Evolutionary conservation across 2,113 vertebrate genomes (phyloP).

Genomic region (Notiomystis cincta): DNA sequence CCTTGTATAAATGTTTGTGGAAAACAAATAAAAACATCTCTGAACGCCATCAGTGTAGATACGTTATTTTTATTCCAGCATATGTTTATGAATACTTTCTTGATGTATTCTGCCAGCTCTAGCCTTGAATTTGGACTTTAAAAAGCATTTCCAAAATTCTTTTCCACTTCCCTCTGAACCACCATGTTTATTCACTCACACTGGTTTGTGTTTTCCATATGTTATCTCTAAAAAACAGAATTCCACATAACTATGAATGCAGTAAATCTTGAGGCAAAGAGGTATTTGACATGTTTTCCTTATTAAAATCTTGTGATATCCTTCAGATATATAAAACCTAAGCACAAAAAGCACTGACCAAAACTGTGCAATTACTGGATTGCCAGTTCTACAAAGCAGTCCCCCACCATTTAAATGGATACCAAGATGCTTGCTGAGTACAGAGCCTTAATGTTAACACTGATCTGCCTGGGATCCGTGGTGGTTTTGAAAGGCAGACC

Average conservation of each 20-base stretch:
- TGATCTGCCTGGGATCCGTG: not conserved
- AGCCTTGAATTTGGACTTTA: not conserved
- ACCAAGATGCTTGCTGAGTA: not conserved
- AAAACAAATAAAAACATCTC: constrained; percentile 23
- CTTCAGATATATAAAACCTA: not conserved
- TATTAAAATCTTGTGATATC: not conserved
- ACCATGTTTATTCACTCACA: not conserved
- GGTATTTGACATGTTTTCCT: not conserved
- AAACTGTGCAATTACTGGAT: not conserved
- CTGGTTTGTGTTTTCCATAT: constrained; percentile 4
- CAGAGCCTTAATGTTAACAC: not conserved
- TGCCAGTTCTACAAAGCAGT: not conserved
- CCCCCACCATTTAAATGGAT: not conserved
- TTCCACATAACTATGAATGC: not conserved
- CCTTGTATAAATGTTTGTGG: not conserved
- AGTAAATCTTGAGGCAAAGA: constrained; percentile 6
- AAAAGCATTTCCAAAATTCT: constrained; percentile 1
- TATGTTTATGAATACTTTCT: not conserved
- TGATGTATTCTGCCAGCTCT: not conserved
- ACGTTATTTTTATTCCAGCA: not conserved
- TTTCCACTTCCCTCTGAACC: not conserved
- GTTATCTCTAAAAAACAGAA: not conserved
- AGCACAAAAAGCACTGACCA: not conserved
- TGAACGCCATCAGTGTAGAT: not conserved
- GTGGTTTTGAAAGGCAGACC: not conserved